These are phyloP conservation scores for Hoplostethus atlanticus DNA, from an alignment of 2,797 vertebrate genomes.

Conservation along the genomic window DNA sequence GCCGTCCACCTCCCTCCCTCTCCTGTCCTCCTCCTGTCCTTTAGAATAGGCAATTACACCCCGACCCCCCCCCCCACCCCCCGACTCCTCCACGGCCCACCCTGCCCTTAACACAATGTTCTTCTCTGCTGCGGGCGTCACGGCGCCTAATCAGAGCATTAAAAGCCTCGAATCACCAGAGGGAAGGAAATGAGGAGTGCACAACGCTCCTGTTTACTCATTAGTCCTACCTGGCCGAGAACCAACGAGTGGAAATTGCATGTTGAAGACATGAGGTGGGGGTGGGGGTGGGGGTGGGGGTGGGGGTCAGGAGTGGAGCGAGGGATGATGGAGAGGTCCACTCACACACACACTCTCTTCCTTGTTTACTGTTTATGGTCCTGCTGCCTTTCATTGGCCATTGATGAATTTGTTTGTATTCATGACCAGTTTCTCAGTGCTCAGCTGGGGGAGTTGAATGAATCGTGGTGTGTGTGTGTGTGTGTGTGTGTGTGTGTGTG, in stretches of 20 bases:
- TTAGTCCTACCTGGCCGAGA: conserved; percentile 53
- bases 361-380: conserved; percentile 22
- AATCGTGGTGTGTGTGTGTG: conserved; percentile 19
- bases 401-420: conserved; percentile 69
- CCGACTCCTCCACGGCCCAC: not conserved
- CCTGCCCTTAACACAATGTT: conserved; percentile 64
- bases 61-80: conserved; percentile 6
- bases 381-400: conserved; percentile 34
- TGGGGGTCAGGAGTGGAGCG: not conserved
- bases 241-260: conserved; percentile 58
- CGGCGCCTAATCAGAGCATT: conserved; percentile 43
- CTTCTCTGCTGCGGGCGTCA: conserved; percentile 39
- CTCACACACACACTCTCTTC: not conserved
- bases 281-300: not conserved
- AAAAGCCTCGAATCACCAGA: conserved; percentile 37
- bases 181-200: conserved; percentile 64
- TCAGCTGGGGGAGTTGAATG: conserved; percentile 10
- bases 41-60: too few species aligned
- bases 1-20: not conserved
- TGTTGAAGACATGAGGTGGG: conserved; percentile 16
- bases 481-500: not conserved
- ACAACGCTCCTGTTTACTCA: conserved; percentile 47
- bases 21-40: too few species aligned
- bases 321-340: conserved; percentile 19
- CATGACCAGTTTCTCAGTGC: conserved; percentile 35